Evolutionary conservation across 2,113 vertebrate species (phyloP).

Genomic region (Pangasianodon gigas): DNA sequence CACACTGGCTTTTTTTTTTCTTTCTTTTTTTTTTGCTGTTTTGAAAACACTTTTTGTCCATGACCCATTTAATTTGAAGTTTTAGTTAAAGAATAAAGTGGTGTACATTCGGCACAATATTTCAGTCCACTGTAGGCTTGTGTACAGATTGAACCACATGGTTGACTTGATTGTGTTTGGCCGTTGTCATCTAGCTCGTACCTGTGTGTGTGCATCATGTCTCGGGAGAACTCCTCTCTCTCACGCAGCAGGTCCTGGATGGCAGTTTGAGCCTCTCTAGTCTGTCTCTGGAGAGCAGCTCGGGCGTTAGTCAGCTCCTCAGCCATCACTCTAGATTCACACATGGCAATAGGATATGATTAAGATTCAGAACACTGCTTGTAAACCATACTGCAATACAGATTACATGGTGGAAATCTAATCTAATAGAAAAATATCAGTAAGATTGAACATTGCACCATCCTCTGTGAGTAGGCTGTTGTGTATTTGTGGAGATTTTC

Average conservation of each 20-base stretch:
- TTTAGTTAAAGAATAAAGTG: neutral
- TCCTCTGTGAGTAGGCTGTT: too few relatives aligned
- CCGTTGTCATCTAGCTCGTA: constrained; percentile 57
- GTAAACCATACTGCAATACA: neutral
- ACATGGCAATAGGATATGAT: neutral
- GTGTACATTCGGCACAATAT: neutral
- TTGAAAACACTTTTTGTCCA: neutral
- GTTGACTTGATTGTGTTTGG: neutral
- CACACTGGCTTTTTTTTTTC: too few relatives aligned
- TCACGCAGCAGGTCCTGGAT: constrained; percentile 91
- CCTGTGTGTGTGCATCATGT: constrained; percentile 90
- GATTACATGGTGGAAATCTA: neutral
- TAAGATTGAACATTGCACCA: neutral
- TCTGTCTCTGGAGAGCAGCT: constrained; percentile 85
- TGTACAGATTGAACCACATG: neutral
- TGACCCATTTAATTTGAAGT: neutral
- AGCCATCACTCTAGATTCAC: constrained; percentile 88
- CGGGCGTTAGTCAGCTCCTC: constrained; percentile 89
- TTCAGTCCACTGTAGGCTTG: too few relatives aligned
- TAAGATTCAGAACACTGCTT: neutral
- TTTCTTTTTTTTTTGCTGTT: too few relatives aligned
- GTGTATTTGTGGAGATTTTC: neutral
- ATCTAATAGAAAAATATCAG: too few relatives aligned
- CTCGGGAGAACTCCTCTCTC: constrained; percentile 85
- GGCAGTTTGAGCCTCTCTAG: constrained; percentile 88